Evolutionary conservation across 1,140 invertebrate species (phyloP).

Genomic region (Babylonia areolata): DNA sequence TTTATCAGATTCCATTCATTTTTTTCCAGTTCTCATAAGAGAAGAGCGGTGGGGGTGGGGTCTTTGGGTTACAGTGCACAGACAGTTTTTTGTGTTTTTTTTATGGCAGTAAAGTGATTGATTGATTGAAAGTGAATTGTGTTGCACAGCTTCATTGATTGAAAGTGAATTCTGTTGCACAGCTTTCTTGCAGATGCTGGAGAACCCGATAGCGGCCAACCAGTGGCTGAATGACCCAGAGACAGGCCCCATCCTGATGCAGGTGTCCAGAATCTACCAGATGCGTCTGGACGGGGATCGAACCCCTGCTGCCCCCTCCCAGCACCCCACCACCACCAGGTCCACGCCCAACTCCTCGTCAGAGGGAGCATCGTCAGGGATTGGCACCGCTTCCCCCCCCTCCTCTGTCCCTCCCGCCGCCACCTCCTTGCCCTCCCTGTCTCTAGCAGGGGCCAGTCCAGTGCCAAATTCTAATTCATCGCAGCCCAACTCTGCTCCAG

Average conservation of each 20-base stretch:
- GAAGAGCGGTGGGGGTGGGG: no score
- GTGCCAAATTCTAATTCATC: neutral
- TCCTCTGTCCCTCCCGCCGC: neutral
- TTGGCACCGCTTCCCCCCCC: neutral
- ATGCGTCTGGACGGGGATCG: constrained; percentile 34
- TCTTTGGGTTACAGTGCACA: no score
- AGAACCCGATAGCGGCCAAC: constrained; percentile 79
- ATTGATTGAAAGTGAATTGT: no score
- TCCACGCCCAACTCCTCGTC: neutral
- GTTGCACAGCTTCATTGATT: no score
- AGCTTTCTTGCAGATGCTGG: constrained; percentile 82
- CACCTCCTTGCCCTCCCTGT: neutral
- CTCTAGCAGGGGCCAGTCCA: neutral
- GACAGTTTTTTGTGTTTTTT: no score
- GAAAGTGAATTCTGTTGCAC: constrained; percentile 53
- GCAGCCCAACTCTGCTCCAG: neutral
- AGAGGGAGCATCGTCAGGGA: neutral
- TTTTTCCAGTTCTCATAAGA: no score
- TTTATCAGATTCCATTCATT: no score
- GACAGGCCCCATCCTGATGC: constrained; percentile 80
- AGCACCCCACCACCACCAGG: neutral
- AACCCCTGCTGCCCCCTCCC: neutral
- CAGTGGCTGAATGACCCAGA: constrained; percentile 82
- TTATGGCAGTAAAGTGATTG: no score
- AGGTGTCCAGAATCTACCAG: constrained; percentile 82